Base-by-base conservation (phyloP, 2,113 vertebrate genomes). In the Ptyas mucosa region DNA sequence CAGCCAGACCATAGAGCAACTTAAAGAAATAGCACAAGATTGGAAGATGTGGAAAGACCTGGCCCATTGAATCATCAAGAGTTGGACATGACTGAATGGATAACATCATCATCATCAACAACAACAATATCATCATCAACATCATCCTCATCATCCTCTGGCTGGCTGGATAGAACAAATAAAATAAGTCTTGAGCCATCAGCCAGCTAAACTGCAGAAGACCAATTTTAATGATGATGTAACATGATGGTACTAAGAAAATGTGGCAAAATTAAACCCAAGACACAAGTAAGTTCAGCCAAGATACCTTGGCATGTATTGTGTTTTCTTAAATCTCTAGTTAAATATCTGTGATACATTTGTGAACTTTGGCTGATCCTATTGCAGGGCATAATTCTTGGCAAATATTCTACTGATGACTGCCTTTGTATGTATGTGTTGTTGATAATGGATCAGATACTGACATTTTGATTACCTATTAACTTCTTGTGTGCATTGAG, bases 391-490 rank as follows among this genome's bases (percentile, higher is more conserved):
- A 12, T 14, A 8, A 3, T 43, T 49, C 0, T 0, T 92, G 88
- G 86, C 43, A 88, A 8, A 94, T 61, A 21, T 93, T 85, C 49
- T 21, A 8, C n/a, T 12, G 75, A 54, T 75, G 29, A 8, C 52
- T 95, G 93, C 12, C 23, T 0, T 85, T 39, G 49, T 90, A 43
- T 93, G 89, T 89, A 81, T 90, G 87, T 86, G 51, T 58, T 91
- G 39, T 43, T 75, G 93, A 92, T 94, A 0, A 34, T n/a, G 11
- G n/a, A 90, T 92, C 87, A 49, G 92, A 93, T 1, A 88, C 26
- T 11, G 75, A 51, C 81, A 92, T 86, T 88, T 88, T 57, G 92
- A 88, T 53, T 93, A 93, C 87, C 7, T 69, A 93, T 93, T 93
- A 93, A 93, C 92, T 93, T 93, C 23, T 61, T 87, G 89, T 93